These are phyloP conservation scores for Nephila pilipes DNA, from an alignment of 1,140 invertebrate genomes.

Conservation along the genomic window DNA sequence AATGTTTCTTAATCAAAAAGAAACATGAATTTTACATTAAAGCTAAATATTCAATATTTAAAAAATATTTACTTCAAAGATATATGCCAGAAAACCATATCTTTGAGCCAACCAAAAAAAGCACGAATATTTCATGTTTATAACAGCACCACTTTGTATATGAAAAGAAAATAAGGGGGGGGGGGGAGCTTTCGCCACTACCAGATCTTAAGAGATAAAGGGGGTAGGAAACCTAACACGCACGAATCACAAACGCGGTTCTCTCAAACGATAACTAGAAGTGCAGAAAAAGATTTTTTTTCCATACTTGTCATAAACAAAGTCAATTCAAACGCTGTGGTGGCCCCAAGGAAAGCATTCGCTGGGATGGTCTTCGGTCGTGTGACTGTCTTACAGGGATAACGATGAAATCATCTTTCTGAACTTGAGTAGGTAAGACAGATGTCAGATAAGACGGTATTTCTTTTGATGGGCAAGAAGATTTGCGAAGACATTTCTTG, in stretches of 20 bases:
- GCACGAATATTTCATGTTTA: background rate
- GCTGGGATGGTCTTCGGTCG: too few relatives aligned
- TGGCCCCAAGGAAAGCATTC: background rate
- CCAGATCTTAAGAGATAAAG: background rate
- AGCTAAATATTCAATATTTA: too few relatives aligned
- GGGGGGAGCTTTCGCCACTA: background rate
- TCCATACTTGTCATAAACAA: slow-evolving; percentile 9
- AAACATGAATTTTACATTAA: too few relatives aligned
- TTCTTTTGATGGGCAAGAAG: slow-evolving; percentile 19
- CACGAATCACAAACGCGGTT: background rate
- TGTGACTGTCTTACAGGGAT: background rate
- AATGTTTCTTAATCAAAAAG: too few relatives aligned
- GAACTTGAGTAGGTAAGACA: slow-evolving; percentile 25
- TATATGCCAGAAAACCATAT: background rate
- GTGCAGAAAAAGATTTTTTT: background rate
- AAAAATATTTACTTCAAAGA: background rate
- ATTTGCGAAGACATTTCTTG: background rate
- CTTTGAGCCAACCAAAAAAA: background rate
- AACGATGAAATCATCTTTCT: background rate
- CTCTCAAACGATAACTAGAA: slow-evolving; percentile 9
- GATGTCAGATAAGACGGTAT: slow-evolving; percentile 38
- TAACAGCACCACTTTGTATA: background rate
- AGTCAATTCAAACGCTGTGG: background rate
- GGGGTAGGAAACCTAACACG: background rate
- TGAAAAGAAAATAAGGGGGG: background rate